phyloP scores from a whole-genome alignment of 2,888 invertebrate genomes.

The Adelphocoris suturalis region DNA sequence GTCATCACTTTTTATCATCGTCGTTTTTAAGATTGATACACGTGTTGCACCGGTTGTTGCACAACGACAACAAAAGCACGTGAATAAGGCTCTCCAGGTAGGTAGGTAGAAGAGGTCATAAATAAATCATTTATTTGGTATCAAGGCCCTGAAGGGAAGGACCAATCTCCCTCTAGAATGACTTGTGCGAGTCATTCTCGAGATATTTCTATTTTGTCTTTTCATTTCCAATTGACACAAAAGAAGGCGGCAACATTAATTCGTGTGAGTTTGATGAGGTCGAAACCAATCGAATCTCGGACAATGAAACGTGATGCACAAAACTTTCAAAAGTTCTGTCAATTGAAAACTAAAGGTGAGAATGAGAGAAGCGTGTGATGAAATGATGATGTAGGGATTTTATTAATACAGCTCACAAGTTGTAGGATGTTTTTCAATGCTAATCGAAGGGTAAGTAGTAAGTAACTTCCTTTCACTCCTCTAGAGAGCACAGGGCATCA shows the following conservation, averaged over 20 bases:
- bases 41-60: conserved; percentile 32
- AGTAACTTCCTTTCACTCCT: no score
- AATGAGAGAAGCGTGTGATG: no score
- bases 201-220: conserved; percentile 23
- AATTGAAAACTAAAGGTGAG: no score
- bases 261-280: neutral
- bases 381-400: no score
- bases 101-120: neutral
- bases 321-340: neutral
- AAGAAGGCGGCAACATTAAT: conserved; percentile 10
- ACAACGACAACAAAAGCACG: conserved; percentile 25
- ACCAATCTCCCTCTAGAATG: neutral
- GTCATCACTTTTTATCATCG: neutral
- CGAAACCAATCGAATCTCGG: neutral
- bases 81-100: neutral
- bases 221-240: conserved; percentile 48
- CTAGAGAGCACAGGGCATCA: no score
- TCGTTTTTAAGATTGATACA: neutral
- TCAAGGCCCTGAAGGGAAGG: neutral
- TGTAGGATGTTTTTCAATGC: no score
- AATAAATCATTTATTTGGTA: conserved; percentile 45
- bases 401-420: no score
- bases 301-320: conserved; percentile 25
- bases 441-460: no score
- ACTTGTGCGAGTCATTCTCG: conserved; percentile 46